These are phyloP conservation scores for Lasioglossum figueresi DNA, from an alignment of 2,888 invertebrate genomes.

Conservation along the genomic window DNA sequence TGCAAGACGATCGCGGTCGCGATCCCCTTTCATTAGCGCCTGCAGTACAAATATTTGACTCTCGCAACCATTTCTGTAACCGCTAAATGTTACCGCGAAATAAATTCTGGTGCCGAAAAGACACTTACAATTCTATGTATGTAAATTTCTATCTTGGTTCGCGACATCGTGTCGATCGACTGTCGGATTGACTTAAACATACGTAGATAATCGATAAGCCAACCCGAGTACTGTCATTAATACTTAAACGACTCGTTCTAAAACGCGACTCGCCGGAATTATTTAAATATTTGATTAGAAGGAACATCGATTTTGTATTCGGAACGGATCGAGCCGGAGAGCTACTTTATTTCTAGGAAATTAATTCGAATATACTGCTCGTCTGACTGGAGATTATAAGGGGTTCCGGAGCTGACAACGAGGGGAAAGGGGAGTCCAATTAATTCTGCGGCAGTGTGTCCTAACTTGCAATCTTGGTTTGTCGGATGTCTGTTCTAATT, in stretches of 20 bases:
- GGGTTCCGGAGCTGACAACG: not conserved
- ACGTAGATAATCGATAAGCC: not conserved
- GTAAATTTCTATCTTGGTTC: too few species aligned
- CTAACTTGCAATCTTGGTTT: not conserved
- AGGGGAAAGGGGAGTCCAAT: not conserved
- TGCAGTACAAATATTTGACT: not conserved
- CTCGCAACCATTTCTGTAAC: not conserved
- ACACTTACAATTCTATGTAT: too few species aligned
- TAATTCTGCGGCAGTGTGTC: conserved; percentile 1
- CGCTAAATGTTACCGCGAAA: not conserved
- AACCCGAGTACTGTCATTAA: not conserved
- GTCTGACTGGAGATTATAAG: not conserved
- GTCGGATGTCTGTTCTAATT: not conserved
- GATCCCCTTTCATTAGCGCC: not conserved
- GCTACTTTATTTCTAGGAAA: not conserved
- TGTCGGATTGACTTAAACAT: too few species aligned
- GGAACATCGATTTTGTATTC: not conserved
- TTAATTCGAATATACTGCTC: not conserved
- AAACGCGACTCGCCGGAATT: not conserved
- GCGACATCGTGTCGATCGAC: too few species aligned
- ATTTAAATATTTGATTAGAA: not conserved
- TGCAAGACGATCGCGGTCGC: not conserved
- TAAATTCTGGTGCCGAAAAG: not conserved
- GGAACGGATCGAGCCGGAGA: not conserved
- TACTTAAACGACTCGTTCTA: not conserved